These are phyloP conservation scores for Diloba caeruleocephala DNA, from an alignment of 2,888 invertebrate genomes.

Conservation along the genomic window DNA sequence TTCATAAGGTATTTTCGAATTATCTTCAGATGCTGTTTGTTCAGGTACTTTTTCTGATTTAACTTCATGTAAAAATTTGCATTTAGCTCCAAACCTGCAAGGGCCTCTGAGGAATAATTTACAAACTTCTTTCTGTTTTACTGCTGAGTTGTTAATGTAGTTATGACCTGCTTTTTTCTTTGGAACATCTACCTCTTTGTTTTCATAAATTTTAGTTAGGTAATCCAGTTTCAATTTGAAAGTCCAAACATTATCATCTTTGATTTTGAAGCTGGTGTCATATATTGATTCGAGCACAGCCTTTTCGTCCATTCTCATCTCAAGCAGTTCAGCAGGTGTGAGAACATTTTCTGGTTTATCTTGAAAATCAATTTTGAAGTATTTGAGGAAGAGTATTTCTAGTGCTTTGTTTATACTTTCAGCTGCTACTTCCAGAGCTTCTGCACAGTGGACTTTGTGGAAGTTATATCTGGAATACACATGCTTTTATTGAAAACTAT, in stretches of 20 bases:
- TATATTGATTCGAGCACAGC: conserved; percentile 94
- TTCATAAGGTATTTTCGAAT: conserved; percentile 87
- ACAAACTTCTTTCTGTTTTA: conserved; percentile 89
- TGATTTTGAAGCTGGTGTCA: conserved; percentile 91
- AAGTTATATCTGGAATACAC: conserved; percentile 91
- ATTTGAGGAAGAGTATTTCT: conserved; percentile 92
- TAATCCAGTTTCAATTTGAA: conserved; percentile 92
- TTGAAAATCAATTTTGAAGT: conserved; percentile 87
- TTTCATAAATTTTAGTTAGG: conserved; percentile 88
- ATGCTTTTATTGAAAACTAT: no score
- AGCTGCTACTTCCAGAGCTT: conserved; percentile 91
- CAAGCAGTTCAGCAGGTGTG: conserved; percentile 87
- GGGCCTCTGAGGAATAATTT: conserved; percentile 90
- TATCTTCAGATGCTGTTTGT: conserved; percentile 64
- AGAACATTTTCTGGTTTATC: conserved; percentile 78
- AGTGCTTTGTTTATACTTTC: conserved; percentile 92
- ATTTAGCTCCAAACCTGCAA: conserved; percentile 93
- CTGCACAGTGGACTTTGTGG: conserved; percentile 92
- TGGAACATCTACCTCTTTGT: conserved; percentile 82
- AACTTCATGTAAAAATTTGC: conserved; percentile 92
- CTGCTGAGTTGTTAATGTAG: conserved; percentile 76
- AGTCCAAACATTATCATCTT: conserved; percentile 93
- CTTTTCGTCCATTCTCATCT: conserved; percentile 92
- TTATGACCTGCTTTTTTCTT: conserved; percentile 78
- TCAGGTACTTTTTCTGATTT: conserved; percentile 72